phyloP scores from a whole-genome alignment of 1,140 invertebrate genomes.

The Sitobion miscanthi region DNA sequence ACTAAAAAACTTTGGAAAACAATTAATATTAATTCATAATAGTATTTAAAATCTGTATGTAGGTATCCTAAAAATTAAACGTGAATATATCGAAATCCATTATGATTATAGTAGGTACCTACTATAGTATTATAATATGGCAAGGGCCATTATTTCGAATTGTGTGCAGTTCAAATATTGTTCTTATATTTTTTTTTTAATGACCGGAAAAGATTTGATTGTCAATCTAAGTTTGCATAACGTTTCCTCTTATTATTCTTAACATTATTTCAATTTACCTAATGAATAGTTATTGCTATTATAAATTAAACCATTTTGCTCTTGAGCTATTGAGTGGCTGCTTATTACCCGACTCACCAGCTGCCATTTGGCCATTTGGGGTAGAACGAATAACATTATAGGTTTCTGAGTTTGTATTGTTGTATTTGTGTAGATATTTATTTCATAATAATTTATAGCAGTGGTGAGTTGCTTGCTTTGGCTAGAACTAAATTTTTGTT shows the following conservation, averaged over 20 bases:
- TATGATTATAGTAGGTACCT: background rate
- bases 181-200: background rate
- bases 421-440: background rate
- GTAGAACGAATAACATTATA: background rate
- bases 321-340: background rate
- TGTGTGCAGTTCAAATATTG: background rate
- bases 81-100: background rate
- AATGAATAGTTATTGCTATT: background rate
- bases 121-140: background rate
- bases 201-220: background rate
- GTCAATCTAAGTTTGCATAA: background rate
- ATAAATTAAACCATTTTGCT: background rate
- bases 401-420: background rate
- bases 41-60: background rate
- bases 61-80: background rate
- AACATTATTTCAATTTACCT: background rate
- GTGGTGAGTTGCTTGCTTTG: background rate
- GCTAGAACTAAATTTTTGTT: background rate
- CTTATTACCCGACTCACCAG: background rate
- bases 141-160: background rate
- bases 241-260: background rate
- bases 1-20: background rate
- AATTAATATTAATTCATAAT: background rate
- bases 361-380: background rate
- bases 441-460: background rate